Evolutionary conservation across 30 jellyfish, hydroid and myxozoan species (phyloP).

Genomic region (Pelagia noctiluca): DNA sequence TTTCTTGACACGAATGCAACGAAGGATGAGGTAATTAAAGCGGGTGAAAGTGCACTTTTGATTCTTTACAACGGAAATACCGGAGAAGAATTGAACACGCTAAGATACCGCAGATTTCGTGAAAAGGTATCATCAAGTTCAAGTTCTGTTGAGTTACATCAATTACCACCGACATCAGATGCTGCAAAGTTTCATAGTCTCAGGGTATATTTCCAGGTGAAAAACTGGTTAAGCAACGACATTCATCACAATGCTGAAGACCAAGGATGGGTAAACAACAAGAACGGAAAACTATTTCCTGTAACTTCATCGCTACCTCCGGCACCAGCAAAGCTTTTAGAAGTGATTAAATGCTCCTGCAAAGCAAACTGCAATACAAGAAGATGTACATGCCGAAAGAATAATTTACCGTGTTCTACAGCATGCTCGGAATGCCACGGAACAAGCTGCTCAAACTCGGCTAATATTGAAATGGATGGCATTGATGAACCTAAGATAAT

Average conservation of each 20-base stretch:
- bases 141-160: slow-evolving; percentile 6
- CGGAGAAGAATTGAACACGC: slow-evolving; percentile 24
- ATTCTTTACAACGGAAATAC: slow-evolving; percentile 15
- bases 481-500: slow-evolving; percentile 17
- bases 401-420: slow-evolving; percentile 37
- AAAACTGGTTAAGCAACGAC: slow-evolving; percentile 42
- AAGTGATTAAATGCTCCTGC: slow-evolving; percentile 49
- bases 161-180: slow-evolving; percentile 67
- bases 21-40: slow-evolving; percentile 18
- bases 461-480: slow-evolving; percentile 14
- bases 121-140: slow-evolving; percentile 44
- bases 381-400: slow-evolving; percentile 51
- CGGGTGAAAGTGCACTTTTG: slow-evolving; percentile 52
- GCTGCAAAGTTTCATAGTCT: slow-evolving; percentile 59
- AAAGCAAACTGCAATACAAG: slow-evolving; percentile 37
- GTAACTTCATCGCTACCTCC: slow-evolving; percentile 28
- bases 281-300: slow-evolving; percentile 30
- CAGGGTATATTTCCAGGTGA: slow-evolving; percentile 52
- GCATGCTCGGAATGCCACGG: slow-evolving; percentile 62
- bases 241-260: slow-evolving; percentile 27
- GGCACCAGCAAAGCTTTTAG: slow-evolving; percentile 48
- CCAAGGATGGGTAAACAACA: slow-evolving; percentile 54
- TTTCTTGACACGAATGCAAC: too few species aligned
- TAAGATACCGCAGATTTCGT: slow-evolving; percentile 22
- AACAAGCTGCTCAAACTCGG: slow-evolving; percentile 36